Base-by-base conservation (phyloP, 2,888 invertebrate species). In the Criorhina ranunculi region DNA sequence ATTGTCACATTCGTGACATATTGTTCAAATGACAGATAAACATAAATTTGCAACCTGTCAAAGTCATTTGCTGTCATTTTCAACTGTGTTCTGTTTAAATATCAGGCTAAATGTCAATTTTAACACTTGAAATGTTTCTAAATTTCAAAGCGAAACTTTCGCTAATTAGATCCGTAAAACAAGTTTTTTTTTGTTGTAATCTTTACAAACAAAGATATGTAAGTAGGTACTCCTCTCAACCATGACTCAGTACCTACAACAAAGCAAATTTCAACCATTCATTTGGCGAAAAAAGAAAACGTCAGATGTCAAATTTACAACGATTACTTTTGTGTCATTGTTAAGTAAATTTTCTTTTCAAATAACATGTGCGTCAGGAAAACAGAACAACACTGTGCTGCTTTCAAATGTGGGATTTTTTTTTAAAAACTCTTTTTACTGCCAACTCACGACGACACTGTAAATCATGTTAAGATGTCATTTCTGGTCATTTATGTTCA, bases 391-490 rank as follows among this genome's bases (percentile, higher is more conserved):
- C 53, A 44, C 19, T 57, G 44, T 35, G 42, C 29, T 31, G 55
- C 33, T 42, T 55, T n/a, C 29, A 4, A 9, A n/a, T 42, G 53
- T 40, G n/a, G 11, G 12, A 40, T 17, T 31, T 49, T 59, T 42
- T 12, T 9, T 64, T 15, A 37, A 66, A 37, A 42, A 31, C n/a
- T 37, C 44, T 35, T 15, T 46, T 37, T 42, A 3, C 2, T 24
- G 24, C 11, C 6, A 75, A n/a, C 11, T 29, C 49, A 37, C 46
- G 46, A 42, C 59, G 33, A 17, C 51, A 51, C 40, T 57, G 66
- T 66, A 49, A 59, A 67, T 76, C 57, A 76, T 66, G n/a, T 66
- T 19, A 9, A 46, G 19, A 29, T 31, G 37, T 53, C 46, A 15
- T 15, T 37, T 55, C 55, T 49, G 55, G 3, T 12, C 31, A 11